These are phyloP conservation scores for Dasypus novemcinctus DNA, from an alignment of 2,113 vertebrate genomes.

Conservation along the genomic window DNA sequence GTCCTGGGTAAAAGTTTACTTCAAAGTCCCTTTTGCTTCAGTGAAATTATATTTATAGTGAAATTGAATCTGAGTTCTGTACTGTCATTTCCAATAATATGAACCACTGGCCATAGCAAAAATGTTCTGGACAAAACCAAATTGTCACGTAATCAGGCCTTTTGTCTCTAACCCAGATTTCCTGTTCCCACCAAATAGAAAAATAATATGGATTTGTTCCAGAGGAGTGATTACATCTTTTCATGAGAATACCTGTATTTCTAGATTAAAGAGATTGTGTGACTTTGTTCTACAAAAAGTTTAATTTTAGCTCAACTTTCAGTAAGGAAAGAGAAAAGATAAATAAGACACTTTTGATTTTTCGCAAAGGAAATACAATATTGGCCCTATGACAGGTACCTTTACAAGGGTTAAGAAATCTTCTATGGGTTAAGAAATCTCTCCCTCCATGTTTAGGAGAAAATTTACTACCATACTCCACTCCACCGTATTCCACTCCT, in stretches of 20 bases:
- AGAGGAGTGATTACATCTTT: conserved; percentile 46
- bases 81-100: conserved; percentile 9
- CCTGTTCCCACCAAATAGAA: conserved; percentile 48
- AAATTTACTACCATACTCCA: accelerated
- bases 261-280: conserved; percentile 43
- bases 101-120: not conserved
- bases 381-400: not conserved
- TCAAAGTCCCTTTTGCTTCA: not conserved
- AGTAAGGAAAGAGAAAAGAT: conserved; percentile 53
- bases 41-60: not conserved
- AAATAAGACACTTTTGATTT: conserved; percentile 38
- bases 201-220: conserved; percentile 62
- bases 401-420: not conserved
- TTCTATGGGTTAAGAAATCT: accelerated
- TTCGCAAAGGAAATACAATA: not conserved
- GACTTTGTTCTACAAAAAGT: not conserved
- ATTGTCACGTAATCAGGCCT: not conserved
- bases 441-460: not conserved
- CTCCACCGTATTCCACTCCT: accelerated
- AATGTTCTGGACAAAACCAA: conserved; percentile 7
- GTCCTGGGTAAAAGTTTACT: not conserved
- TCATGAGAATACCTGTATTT: conserved; percentile 37
- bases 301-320: conserved; percentile 58
- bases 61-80: not conserved
- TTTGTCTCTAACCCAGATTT: conserved; percentile 65